A percentile compares a stretch with the other conserved stretches of the same genome.
These are phyloP conservation scores for Paratilapia polleni DNA, from an alignment of 2,113 vertebrate genomes.

Conservation along the genomic window DNA sequence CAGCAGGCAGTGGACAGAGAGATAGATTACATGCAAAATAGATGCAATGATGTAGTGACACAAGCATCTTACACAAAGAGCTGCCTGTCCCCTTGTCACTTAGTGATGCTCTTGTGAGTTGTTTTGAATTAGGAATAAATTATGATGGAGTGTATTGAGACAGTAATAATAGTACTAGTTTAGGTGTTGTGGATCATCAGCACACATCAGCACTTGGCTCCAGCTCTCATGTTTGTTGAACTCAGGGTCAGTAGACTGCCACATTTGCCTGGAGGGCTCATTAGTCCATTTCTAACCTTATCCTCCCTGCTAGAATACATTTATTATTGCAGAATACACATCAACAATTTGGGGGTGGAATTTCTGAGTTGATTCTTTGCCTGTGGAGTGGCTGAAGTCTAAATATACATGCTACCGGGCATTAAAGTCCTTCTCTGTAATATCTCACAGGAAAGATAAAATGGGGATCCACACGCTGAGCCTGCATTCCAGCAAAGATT, in stretches of 20 bases:
- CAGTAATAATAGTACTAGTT: not conserved
- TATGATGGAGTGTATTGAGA: not conserved
- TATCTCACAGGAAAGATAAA: conserved; percentile 18
- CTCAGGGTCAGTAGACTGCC: conserved; percentile 20
- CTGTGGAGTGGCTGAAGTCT: conserved; percentile 1
- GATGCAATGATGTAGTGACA: conserved; percentile 15
- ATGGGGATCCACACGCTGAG: not conserved
- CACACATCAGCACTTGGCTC: not conserved
- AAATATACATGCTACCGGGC: conserved; percentile 12
- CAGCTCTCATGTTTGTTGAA: conserved; percentile 42
- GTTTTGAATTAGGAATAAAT: conserved; percentile 2
- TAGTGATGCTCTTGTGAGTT: not conserved
- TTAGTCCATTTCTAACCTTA: not conserved
- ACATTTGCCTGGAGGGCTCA: conserved; percentile 11
- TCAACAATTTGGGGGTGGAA: not conserved
- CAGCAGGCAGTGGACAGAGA: conserved; percentile 33
- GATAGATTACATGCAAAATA: conserved; percentile 42
- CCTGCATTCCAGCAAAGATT: conserved; percentile 4
- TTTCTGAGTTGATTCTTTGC: conserved; percentile 14
- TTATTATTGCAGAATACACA: conserved; percentile 3
- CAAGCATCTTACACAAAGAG: conserved; percentile 1
- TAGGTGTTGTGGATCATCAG: not conserved
- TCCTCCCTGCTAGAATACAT: not conserved
- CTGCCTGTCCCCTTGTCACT: not conserved
- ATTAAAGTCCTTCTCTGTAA: conserved; percentile 1